Evolutionary conservation across 1,140 invertebrate genomes (phyloP).

Genomic region (Oryctes rhinoceros): DNA sequence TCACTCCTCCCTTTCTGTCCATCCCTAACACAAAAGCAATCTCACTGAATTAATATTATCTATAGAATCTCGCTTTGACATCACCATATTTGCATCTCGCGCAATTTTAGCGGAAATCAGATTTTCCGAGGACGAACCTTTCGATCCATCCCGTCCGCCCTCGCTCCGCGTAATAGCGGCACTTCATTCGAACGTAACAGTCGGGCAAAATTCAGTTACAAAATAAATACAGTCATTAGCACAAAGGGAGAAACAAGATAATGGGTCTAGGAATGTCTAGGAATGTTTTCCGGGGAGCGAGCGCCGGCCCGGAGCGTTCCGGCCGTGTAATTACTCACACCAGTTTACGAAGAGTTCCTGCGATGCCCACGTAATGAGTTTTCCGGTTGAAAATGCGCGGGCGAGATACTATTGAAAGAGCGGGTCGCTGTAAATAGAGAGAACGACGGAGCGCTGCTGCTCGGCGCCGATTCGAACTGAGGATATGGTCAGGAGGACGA

Average conservation of each 20-base stretch:
- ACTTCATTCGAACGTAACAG: not conserved
- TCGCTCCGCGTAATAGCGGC: not conserved
- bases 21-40: too few relatives aligned
- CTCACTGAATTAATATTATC: not conserved
- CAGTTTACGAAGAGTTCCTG: not conserved
- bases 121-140: not conserved
- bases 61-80: not conserved
- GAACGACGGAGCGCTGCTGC: not conserved
- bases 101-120: not conserved
- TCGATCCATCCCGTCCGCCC: not conserved
- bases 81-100: not conserved
- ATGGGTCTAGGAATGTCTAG: slow-evolving; percentile 22
- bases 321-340: slow-evolving; percentile 30
- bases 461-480: not conserved
- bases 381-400: not conserved
- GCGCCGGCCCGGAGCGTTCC: not conserved
- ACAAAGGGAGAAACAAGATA: slow-evolving; percentile 27
- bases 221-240: slow-evolving; percentile 30
- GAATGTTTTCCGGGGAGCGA: slow-evolving; percentile 2
- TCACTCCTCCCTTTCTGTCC: too few relatives aligned
- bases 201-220: slow-evolving; percentile 21
- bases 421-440: not conserved
- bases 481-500: not conserved
- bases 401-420: not conserved
- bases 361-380: slow-evolving; percentile 29